phyloP scores from a whole-genome alignment of 2,113 vertebrate genomes.

The Gallinago jamesoni region DNA sequence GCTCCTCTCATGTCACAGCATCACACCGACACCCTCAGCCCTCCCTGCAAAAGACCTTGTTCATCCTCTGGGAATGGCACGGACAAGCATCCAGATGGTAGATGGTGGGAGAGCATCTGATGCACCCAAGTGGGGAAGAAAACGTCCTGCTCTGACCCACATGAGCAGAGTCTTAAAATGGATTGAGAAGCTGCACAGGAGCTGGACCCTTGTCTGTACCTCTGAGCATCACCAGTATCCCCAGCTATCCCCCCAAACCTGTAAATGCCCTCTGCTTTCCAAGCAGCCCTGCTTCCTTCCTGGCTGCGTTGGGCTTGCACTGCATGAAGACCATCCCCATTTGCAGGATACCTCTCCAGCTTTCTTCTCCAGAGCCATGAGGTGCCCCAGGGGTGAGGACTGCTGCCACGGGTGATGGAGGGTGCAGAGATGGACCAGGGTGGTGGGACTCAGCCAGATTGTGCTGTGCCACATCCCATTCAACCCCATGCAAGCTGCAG shows the following conservation, averaged over 20 bases:
- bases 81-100: neutral
- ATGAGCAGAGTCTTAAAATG: neutral
- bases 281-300: neutral
- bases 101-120: no score
- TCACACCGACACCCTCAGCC: neutral
- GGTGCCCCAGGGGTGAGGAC: fast-evolving
- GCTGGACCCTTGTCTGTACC: neutral
- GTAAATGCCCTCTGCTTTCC: neutral
- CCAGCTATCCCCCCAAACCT: neutral
- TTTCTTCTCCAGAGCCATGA: neutral
- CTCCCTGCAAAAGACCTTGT: neutral
- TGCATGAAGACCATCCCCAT: neutral
- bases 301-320: fast-evolving
- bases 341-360: neutral
- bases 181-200: neutral
- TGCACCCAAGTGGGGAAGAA: fast-evolving
- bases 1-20: fast-evolving
- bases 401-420: fast-evolving
- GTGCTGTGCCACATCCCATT: neutral
- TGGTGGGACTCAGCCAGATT: neutral
- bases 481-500: neutral
- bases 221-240: neutral
- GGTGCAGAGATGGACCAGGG: neutral
- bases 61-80: fast-evolving
- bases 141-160: fast-evolving